phyloP scores from a whole-genome alignment of 2,113 vertebrate species.

The Centropristis striata region DNA sequence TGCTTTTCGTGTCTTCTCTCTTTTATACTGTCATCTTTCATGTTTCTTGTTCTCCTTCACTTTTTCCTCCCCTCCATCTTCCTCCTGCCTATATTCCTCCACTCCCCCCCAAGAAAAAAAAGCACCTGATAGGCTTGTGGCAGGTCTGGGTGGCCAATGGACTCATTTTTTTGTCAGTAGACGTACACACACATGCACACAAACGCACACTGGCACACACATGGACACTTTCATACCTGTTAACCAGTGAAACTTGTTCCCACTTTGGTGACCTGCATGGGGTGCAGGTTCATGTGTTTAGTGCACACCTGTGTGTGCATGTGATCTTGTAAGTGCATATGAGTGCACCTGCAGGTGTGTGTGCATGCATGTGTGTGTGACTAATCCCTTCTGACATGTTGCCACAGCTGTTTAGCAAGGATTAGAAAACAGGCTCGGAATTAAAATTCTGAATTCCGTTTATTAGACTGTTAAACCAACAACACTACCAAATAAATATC shows the following conservation, averaged over 20 bases:
- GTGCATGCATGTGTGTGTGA: not conserved
- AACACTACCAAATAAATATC: not conserved
- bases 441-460: conserved; percentile 9
- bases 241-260: conserved; percentile 11
- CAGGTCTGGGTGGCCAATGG: conserved; percentile 6
- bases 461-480: not conserved
- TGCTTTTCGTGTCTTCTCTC: not conserved
- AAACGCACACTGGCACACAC: not conserved
- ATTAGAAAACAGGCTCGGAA: conserved; percentile 17
- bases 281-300: not conserved
- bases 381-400: conserved; percentile 12
- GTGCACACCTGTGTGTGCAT: not conserved
- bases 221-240: not conserved
- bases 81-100: not conserved
- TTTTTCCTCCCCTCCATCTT: not conserved
- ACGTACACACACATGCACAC: not conserved
- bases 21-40: not conserved
- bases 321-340: not conserved
- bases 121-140: conserved; percentile 18
- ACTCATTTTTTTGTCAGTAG: conserved; percentile 22
- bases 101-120: not conserved
- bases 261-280: not conserved
- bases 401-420: conserved; percentile 3
- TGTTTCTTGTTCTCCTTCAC: not conserved
- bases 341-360: conserved; percentile 7